Evolutionary conservation across 2,113 vertebrate species (phyloP).

Genomic region (Misgurnus mizolepis): DNA sequence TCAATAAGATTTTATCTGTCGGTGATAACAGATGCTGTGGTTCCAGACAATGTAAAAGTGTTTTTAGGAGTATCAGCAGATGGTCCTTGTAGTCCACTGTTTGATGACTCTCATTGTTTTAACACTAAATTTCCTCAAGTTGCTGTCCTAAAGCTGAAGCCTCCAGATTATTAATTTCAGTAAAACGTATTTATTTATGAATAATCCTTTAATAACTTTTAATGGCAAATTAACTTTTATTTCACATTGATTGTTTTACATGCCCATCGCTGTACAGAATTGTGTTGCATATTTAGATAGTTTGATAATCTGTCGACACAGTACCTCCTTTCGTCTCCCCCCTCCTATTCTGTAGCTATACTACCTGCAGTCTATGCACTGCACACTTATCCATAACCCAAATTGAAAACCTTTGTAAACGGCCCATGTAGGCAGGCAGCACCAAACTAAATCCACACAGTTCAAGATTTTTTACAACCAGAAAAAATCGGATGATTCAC

Average conservation of each 20-base stretch:
- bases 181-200: neutral
- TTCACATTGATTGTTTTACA: too few relatives aligned
- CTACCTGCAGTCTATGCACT: neutral
- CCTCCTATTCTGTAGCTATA: conserved; percentile 31
- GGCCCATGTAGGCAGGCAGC: conserved; percentile 7
- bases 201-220: too few relatives aligned
- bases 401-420: neutral
- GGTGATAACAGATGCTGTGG: too few relatives aligned
- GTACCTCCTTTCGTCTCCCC: conserved; percentile 48
- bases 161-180: neutral
- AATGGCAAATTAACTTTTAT: too few relatives aligned
- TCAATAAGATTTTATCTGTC: too few relatives aligned
- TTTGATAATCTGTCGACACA: conserved; percentile 56
- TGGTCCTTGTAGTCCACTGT: neutral
- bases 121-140: conserved; percentile 3
- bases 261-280: too few relatives aligned
- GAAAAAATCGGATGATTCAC: conserved; percentile 17
- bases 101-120: neutral
- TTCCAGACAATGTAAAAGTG: neutral
- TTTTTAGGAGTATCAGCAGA: neutral
- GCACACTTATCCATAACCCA: conserved; percentile 17
- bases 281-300: neutral
- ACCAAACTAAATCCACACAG: conserved; percentile 6
- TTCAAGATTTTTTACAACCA: neutral
- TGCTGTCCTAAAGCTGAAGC: neutral